These are phyloP conservation scores for Hippocampus abdominalis DNA, from an alignment of 2,113 vertebrate genomes.

Conservation along the genomic window DNA sequence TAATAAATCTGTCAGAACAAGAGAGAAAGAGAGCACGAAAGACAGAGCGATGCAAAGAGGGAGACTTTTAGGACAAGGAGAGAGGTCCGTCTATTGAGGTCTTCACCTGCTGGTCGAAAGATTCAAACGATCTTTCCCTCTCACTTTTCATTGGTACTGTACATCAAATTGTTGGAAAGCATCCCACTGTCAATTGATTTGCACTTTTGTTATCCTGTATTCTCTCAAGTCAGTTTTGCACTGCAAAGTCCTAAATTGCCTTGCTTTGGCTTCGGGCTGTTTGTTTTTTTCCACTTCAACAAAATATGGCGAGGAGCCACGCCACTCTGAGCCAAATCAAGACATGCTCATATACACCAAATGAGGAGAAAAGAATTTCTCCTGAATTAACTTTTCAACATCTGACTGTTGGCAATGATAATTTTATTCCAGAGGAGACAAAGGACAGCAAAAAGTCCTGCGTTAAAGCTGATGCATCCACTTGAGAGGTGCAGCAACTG, in stretches of 20 bases:
- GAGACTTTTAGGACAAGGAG: not conserved
- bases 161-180: conserved; percentile 7
- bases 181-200: not conserved
- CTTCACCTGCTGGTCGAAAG: conserved; percentile 50
- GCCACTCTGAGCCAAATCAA: not conserved
- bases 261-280: not conserved
- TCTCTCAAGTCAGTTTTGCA: not conserved
- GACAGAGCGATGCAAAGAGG: not conserved
- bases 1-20: conserved; percentile 66
- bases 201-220: not conserved
- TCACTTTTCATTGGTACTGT: conserved; percentile 7
- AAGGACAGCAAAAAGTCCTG: not conserved
- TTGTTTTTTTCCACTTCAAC: not conserved
- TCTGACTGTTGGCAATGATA: not conserved
- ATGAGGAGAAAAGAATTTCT: not conserved
- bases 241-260: not conserved
- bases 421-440: not conserved
- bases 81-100: conserved; percentile 39
- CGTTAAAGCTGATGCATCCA: not conserved
- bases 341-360: not conserved
- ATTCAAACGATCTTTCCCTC: conserved; percentile 11
- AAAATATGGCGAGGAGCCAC: not conserved
- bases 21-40: conserved; percentile 49
- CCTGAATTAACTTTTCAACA: not conserved
- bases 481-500: not conserved